Base-by-base conservation (phyloP, 1,140 invertebrate genomes). In the Coelopa frigida region DNA sequence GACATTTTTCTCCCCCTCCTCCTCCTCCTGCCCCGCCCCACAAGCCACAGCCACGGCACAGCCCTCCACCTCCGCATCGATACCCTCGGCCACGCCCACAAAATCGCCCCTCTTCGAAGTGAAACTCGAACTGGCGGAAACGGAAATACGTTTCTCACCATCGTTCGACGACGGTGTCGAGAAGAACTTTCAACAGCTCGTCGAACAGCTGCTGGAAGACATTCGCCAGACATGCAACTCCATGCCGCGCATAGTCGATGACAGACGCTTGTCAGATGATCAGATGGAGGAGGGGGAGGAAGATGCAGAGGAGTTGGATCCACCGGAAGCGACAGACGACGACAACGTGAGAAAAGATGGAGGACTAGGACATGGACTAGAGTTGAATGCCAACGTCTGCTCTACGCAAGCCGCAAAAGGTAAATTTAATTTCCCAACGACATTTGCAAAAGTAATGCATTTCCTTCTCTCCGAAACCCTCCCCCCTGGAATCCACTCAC, bases 131-230 rank as follows among this genome's bases (percentile, higher is more conserved):
- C 55, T 68, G 57, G 52, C 58, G 52, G 58, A 66, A 57, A 56
- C 57, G 52, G 61, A 59, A 62, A 64, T 68, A 62, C 57, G 46
- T 53, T 68, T 68, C 56, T 57, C 56, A 50, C 64, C 64, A 48
- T 59, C 57, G 47, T 64, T 68, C 53, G 59, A 62, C 50, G 52
- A 51, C 51, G 64, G 61, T 59, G 60, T 53, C 49, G 56, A 64
- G 57, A 62, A 62, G 57, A 67, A 64, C 62, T 68, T 68, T 58
- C 63, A 67, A 58, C 63, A 67, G 60, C 66, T 67, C 58, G 63
- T 67, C 49, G 58, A 67, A 55, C 63, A 67, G 56, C 60, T 67
- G 57, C 56, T 67, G 51, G 52, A 57, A 50, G 63, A 67, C 58
- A 67, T 67, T 54, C 59, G 59, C 53, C 55, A 64, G 57, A 58